Percentiles rank a stretch among this genome's conserved stretches.
phyloP scores from a whole-genome alignment of 1,140 invertebrate genomes.

The Drosophila sechellia region DNA sequence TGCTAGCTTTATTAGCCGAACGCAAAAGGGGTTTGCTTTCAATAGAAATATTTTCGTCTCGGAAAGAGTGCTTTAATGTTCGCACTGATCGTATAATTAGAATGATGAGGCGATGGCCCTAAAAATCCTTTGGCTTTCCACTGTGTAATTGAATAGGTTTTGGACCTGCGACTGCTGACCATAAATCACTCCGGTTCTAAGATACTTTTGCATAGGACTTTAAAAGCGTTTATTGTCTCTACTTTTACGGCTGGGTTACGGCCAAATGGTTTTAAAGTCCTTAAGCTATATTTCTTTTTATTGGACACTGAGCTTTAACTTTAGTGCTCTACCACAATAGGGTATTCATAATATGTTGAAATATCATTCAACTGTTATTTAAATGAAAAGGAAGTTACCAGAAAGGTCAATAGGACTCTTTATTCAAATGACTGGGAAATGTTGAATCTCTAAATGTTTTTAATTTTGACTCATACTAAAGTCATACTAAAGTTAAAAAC shows the following conservation, averaged over 20 bases:
- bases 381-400: not conserved
- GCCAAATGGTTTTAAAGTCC: not conserved
- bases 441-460: too few species aligned
- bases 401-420: too few species aligned
- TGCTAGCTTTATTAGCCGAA: constrained; percentile 46
- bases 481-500: too few species aligned
- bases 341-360: not conserved
- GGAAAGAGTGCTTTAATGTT: constrained; percentile 16
- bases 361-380: not conserved
- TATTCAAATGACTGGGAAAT: too few species aligned
- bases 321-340: not conserved
- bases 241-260: constrained; percentile 19
- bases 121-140: constrained; percentile 20
- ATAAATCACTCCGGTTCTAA: constrained; percentile 31
- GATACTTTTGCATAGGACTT: not conserved
- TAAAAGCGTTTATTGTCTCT: constrained; percentile 14
- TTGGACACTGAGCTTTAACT: constrained; percentile 12
- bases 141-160: constrained; percentile 45
- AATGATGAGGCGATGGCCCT: constrained; percentile 39
- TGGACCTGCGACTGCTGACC: constrained; percentile 10
- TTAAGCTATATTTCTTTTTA: constrained; percentile 8
- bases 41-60: constrained; percentile 38
- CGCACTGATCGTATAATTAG: constrained; percentile 50
- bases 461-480: too few species aligned
- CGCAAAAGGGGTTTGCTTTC: constrained; percentile 2